Base-by-base conservation (phyloP, 1,140 invertebrate species). In the Pachyrhynchus sulphureomaculatus region DNA sequence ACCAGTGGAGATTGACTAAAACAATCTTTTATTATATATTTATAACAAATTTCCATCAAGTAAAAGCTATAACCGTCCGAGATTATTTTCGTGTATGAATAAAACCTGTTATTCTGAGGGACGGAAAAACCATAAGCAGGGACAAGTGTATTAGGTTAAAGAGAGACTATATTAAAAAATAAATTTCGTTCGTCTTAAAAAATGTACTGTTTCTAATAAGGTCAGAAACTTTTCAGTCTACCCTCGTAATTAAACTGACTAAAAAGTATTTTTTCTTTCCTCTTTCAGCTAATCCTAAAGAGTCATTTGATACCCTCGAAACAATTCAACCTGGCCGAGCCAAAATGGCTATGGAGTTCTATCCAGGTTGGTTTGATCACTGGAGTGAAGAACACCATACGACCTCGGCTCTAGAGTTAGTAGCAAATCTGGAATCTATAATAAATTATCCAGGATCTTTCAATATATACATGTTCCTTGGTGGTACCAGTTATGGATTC, bases 381-480 rank as follows among this genome's bases (percentile, higher is more conserved):
- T 74, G 72, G 72, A 47, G 62, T 0, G 70, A 71, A 37, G 36
- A 51, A 4, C 72, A 74, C 57, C 64, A 74, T 44, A 68, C 63
- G 1, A 47, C 53, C 13, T 47, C 59, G 20, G 39, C 36, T 42
- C 44, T 13, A 41, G 62, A 32, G 32, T 36, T 44, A 37, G 51
- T 36, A n/a, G 47, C 4, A 34, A 65, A 44, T 69, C 63, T 61
- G 9, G 57, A 71, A 57, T 13, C 39, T 12, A 72, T 77, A 15
- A 24, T 77, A 8, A 59, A 39, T 10, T 75, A 66, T 61, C 71
- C 81, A 23, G 80, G 80, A 21, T 86, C 82, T 2, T 79, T 89
- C 29, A 88, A 86, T 71, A 81, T 87, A 60, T 88, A 87, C 74
- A 88, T 89, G 86, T 86, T 88, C 64, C 83, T 85, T 69, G 87